Evolutionary conservation across 2,888 invertebrate genomes (phyloP).

Genomic region (Nebria salina): DNA sequence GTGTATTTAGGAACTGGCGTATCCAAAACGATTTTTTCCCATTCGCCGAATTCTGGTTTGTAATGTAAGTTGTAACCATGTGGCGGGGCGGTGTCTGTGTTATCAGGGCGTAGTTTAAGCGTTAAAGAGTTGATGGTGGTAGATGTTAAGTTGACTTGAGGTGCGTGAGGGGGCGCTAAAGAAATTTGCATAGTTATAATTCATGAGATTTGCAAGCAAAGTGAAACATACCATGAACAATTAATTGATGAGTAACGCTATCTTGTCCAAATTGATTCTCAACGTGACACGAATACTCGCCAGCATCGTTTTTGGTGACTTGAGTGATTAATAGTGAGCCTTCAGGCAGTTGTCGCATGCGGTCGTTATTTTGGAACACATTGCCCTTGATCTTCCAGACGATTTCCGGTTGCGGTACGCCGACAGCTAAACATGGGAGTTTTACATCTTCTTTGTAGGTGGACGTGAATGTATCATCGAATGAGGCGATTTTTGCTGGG

Average conservation of each 20-base stretch:
- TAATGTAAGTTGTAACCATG: slow-evolving; percentile 92
- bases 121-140: slow-evolving; percentile 80
- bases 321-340: slow-evolving; percentile 91
- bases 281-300: slow-evolving; percentile 93
- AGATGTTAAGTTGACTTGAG: slow-evolving; percentile 73
- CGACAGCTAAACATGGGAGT: slow-evolving; percentile 90
- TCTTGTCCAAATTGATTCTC: slow-evolving; percentile 94
- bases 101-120: slow-evolving; percentile 76
- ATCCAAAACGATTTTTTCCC: slow-evolving; percentile 83
- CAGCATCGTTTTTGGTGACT: slow-evolving; percentile 89
- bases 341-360: slow-evolving; percentile 85
- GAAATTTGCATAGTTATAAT: background rate
- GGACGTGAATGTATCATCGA: slow-evolving; percentile 91
- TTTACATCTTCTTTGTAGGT: slow-evolving; percentile 93
- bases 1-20: slow-evolving; percentile 83
- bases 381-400: slow-evolving; percentile 89
- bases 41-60: slow-evolving; percentile 94
- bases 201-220: background rate
- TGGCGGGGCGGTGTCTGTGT: slow-evolving; percentile 85
- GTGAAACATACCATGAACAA: slow-evolving; percentile 77
- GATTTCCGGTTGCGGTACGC: slow-evolving; percentile 89
- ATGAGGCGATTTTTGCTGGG: slow-evolving; percentile 93
- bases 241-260: slow-evolving; percentile 87
- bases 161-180: slow-evolving; percentile 62
- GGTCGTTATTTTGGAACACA: slow-evolving; percentile 81